phyloP scores from a whole-genome alignment of 2,888 invertebrate species.

The Polylopha cassiicola region DNA sequence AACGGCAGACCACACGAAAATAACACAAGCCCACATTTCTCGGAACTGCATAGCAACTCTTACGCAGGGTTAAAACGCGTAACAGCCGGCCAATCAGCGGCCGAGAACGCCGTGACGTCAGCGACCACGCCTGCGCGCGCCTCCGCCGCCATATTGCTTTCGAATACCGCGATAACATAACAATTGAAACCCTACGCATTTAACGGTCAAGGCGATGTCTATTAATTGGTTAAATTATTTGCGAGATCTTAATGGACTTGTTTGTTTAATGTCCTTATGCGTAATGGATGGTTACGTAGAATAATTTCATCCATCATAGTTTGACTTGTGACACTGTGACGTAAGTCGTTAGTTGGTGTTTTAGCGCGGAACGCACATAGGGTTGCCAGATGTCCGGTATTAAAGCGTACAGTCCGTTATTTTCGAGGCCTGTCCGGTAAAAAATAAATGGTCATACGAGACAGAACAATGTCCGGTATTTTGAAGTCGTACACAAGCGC shows the following conservation, averaged over 20 bases:
- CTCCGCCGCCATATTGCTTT: slow-evolving; percentile 61
- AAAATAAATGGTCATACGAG: no score
- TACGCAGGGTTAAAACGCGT: slow-evolving; percentile 68
- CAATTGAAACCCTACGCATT: slow-evolving; percentile 26
- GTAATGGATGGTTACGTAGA: slow-evolving; percentile 14
- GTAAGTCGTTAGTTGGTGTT: background rate
- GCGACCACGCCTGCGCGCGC: slow-evolving; percentile 76
- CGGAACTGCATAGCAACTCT: slow-evolving; percentile 68
- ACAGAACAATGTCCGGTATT: no score
- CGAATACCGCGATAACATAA: slow-evolving; percentile 26
- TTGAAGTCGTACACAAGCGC: no score
- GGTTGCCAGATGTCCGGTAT: no score
- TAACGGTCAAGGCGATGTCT: slow-evolving; percentile 40
- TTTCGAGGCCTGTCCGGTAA: no score
- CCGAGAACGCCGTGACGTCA: slow-evolving; percentile 61
- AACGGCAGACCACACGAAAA: slow-evolving; percentile 41
- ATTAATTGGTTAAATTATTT: slow-evolving; percentile 27
- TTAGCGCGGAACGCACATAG: no score
- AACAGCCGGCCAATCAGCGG: slow-evolving; percentile 50
- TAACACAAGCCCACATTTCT: slow-evolving; percentile 48
- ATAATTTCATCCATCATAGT: slow-evolving; percentile 15
- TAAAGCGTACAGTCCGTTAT: no score
- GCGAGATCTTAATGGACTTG: slow-evolving; percentile 18
- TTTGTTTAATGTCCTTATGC: slow-evolving; percentile 9
- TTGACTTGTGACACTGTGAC: slow-evolving; percentile 14